A percentile compares a stretch with the other conserved stretches of the same genome.
Evolutionary conservation across 2,888 invertebrate genomes (phyloP).

Genomic region (Acholoe squamosa): DNA sequence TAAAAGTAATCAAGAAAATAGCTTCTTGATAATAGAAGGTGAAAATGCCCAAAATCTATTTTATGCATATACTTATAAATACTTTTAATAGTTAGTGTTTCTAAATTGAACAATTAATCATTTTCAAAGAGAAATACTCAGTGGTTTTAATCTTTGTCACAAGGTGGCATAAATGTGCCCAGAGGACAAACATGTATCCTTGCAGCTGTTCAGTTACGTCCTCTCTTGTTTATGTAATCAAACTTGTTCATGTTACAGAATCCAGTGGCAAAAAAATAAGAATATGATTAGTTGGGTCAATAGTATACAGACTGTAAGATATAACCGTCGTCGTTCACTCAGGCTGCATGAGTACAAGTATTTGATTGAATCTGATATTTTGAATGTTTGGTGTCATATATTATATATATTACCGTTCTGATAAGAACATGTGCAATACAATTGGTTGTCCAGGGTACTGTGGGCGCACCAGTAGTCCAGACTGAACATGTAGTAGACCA

Average conservation of each 20-base stretch:
- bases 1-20: no score
- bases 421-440: constrained; percentile 60
- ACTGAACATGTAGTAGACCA: constrained; percentile 38
- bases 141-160: constrained; percentile 51
- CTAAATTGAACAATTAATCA: constrained; percentile 21
- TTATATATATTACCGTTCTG: constrained; percentile 53
- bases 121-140: constrained; percentile 55
- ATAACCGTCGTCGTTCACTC: constrained; percentile 57
- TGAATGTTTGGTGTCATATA: constrained; percentile 56
- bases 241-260: constrained; percentile 51
- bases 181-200: constrained; percentile 24
- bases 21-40: not conserved
- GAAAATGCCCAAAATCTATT: constrained; percentile 39
- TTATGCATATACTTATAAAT: constrained; percentile 6
- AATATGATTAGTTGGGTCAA: constrained; percentile 38
- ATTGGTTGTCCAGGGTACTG: constrained; percentile 51
- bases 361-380: constrained; percentile 57
- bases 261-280: constrained; percentile 38
- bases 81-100: not conserved
- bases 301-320: constrained; percentile 50
- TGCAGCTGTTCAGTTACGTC: constrained; percentile 45
- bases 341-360: constrained; percentile 59
- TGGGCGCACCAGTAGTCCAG: constrained; percentile 53
- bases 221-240: constrained; percentile 50
- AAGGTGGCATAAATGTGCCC: not conserved